Evolutionary conservation across 2,113 vertebrate genomes (phyloP).

Genomic region (Toxotes chatareus): DNA sequence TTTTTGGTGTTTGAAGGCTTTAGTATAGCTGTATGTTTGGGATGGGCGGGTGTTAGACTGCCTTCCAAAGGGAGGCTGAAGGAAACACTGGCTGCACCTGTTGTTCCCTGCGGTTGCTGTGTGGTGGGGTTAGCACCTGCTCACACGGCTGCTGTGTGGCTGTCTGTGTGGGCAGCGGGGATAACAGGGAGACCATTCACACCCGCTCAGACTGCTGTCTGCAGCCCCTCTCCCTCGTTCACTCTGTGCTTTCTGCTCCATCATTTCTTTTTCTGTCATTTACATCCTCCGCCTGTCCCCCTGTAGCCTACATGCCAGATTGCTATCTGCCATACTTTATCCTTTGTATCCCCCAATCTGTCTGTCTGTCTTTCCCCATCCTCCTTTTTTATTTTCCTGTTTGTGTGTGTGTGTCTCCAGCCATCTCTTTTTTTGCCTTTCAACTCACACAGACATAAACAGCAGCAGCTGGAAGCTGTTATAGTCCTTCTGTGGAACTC

Average conservation of each 20-base stretch:
- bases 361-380: constrained; percentile 33
- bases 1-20: constrained; percentile 45
- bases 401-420: constrained; percentile 1
- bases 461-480: constrained; percentile 63
- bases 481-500: constrained; percentile 55
- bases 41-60: constrained; percentile 51
- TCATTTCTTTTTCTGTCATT: constrained; percentile 65
- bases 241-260: constrained; percentile 52
- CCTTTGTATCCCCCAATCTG: constrained; percentile 49
- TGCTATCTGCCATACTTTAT: constrained; percentile 55
- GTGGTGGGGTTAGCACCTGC: constrained; percentile 81
- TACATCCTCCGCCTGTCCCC: constrained; percentile 37
- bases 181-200: constrained; percentile 84
- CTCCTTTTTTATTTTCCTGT: constrained; percentile 11
- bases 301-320: constrained; percentile 43
- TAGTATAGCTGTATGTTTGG: constrained; percentile 51
- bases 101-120: constrained; percentile 77
- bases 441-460: constrained; percentile 59
- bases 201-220: constrained; percentile 75
- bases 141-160: constrained; percentile 81
- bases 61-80: constrained; percentile 60
- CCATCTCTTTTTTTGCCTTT: constrained; percentile 52
- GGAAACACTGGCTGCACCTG: constrained; percentile 81
- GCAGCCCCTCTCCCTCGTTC: constrained; percentile 71
- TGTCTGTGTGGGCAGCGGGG: constrained; percentile 78